Percentiles rank a stretch among this genome's conserved stretches.
phyloP scores from a whole-genome alignment of 2,113 vertebrate species.

The Leiothrix lutea region DNA sequence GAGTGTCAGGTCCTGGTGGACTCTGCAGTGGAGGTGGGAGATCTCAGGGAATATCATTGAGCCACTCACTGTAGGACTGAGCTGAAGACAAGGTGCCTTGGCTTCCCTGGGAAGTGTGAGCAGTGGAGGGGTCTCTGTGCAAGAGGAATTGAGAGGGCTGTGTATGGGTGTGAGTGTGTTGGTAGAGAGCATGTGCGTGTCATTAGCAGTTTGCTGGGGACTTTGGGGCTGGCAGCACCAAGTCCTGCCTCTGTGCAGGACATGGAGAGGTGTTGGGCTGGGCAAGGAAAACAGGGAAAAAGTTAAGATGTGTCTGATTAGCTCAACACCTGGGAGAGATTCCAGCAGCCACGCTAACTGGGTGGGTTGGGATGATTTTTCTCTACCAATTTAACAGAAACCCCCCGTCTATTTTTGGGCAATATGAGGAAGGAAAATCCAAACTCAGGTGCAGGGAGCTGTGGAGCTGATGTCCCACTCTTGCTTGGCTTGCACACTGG shows the following conservation, averaged over 20 bases:
- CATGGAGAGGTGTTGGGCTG: not conserved
- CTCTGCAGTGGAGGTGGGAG: not conserved
- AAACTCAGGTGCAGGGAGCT: not conserved
- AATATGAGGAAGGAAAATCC: not conserved
- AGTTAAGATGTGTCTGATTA: not conserved
- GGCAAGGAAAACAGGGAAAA: not conserved
- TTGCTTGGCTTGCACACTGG: not conserved
- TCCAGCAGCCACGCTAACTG: not conserved
- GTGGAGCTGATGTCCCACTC: not conserved
- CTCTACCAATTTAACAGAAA: not conserved
- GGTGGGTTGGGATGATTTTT: not conserved
- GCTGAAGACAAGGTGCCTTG: rapidly evolving
- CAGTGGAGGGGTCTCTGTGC: not conserved
- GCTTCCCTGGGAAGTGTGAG: not conserved
- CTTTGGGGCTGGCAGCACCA: not conserved
- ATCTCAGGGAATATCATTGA: not conserved
- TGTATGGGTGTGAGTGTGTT: not conserved
- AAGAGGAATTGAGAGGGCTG: not conserved
- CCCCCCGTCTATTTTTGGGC: rapidly evolving
- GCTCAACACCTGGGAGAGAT: not conserved
- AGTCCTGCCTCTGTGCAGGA: not conserved
- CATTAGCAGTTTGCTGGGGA: not conserved
- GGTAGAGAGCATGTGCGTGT: not conserved
- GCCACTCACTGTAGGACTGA: not conserved
- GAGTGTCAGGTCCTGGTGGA: not conserved